Evolutionary conservation across 2,888 invertebrate genomes (phyloP).

Genomic region (Hoplodrina blanda): DNA sequence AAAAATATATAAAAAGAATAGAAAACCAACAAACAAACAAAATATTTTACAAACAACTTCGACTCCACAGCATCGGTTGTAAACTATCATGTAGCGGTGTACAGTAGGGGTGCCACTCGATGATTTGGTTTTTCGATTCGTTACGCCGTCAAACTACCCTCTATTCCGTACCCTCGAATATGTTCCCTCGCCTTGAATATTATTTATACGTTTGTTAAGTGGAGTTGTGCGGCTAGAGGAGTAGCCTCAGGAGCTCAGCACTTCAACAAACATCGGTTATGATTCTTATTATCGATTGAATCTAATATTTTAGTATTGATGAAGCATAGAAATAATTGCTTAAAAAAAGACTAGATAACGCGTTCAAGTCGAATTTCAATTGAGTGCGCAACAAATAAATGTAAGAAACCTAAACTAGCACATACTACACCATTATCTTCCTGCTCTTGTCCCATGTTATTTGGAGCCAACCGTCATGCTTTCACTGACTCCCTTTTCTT

Average conservation of each 20-base stretch:
- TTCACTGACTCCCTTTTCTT: no score
- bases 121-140: slow-evolving; percentile 91
- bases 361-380: no score
- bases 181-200: slow-evolving; percentile 90
- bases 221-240: slow-evolving; percentile 87
- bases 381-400: no score
- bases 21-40: slow-evolving; percentile 18
- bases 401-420: neutral
- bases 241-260: slow-evolving; percentile 87
- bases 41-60: slow-evolving; percentile 39
- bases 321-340: neutral
- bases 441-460: no score
- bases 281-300: slow-evolving; percentile 84
- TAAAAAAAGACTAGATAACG: neutral
- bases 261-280: slow-evolving; percentile 89
- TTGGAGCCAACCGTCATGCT: no score
- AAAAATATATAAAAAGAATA: neutral
- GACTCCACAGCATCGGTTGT: slow-evolving; percentile 75
- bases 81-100: slow-evolving; percentile 90
- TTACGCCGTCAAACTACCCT: slow-evolving; percentile 91
- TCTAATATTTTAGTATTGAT: slow-evolving; percentile 15
- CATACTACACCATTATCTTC: no score
- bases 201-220: slow-evolving; percentile 91
- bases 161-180: slow-evolving; percentile 87
- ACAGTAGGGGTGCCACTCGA: slow-evolving; percentile 90